phyloP scores from a whole-genome alignment of 1,140 invertebrate species.

The Ostrea edulis region DNA sequence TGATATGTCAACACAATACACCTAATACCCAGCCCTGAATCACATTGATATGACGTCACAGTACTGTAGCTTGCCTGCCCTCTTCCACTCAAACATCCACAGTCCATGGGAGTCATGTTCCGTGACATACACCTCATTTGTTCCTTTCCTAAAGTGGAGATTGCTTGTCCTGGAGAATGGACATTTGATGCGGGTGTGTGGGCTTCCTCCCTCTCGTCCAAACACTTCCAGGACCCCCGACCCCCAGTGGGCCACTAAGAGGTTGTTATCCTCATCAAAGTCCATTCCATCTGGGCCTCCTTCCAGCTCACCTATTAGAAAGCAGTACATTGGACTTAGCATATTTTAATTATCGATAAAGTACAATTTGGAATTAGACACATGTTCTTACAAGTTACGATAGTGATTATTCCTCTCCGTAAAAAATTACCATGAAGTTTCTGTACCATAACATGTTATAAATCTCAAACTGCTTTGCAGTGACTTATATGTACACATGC shows the following conservation, averaged over 20 bases:
- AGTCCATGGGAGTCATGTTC: slow-evolving; percentile 74
- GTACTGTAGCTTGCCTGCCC: slow-evolving; percentile 69
- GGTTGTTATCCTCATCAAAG: slow-evolving; percentile 74
- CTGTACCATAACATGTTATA: too few species aligned
- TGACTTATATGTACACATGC: too few species aligned
- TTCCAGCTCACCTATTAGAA: slow-evolving; percentile 64
- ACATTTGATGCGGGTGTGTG: slow-evolving; percentile 69
- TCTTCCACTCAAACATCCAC: slow-evolving; percentile 75
- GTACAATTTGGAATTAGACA: too few species aligned
- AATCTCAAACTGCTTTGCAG: too few species aligned
- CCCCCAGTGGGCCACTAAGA: slow-evolving; percentile 75
- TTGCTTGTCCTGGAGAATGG: slow-evolving; percentile 74
- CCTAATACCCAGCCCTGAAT: background rate
- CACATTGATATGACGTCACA: slow-evolving; percentile 63
- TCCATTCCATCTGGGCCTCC: slow-evolving; percentile 77
- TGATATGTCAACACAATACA: background rate
- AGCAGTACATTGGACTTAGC: background rate
- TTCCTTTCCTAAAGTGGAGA: slow-evolving; percentile 70
- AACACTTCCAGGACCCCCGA: slow-evolving; percentile 73
- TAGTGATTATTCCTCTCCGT: too few species aligned
- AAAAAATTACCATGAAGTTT: too few species aligned
- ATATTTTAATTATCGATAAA: too few species aligned
- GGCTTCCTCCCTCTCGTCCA: slow-evolving; percentile 66
- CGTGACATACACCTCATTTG: slow-evolving; percentile 72
- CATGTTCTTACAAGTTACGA: too few species aligned